A percentile compares a stretch with the other conserved stretches of the same genome.
These are phyloP conservation scores for Myotis daubentonii DNA, from an alignment of 2,797 vertebrate genomes.

Conservation along the genomic window DNA sequence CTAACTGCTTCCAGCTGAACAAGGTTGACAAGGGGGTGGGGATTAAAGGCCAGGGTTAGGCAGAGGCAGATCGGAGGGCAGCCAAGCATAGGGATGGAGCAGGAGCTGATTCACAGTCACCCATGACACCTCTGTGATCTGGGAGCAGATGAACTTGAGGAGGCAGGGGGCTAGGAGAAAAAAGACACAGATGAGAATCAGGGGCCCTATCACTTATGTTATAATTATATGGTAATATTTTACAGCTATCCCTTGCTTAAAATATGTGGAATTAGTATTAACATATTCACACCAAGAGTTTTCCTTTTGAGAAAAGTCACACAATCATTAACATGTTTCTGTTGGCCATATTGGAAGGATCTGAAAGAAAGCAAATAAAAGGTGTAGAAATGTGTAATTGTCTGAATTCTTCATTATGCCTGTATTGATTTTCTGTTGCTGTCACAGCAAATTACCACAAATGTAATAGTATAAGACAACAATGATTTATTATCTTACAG, in stretches of 20 bases:
- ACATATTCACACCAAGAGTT: background rate
- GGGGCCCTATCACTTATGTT: no score
- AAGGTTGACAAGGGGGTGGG: no score
- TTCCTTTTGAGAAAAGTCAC: background rate
- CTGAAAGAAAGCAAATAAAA: background rate
- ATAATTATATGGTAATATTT: conserved; percentile 10
- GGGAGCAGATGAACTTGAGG: no score
- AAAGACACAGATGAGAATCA: no score
- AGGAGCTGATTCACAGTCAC: no score
- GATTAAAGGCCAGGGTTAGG: no score
- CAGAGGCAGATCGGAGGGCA: no score
- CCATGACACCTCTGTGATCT: no score
- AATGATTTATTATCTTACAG: background rate
- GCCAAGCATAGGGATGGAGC: no score
- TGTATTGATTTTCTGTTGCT: background rate
- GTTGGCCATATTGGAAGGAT: background rate
- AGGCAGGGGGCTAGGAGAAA: no score
- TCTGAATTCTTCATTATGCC: background rate
- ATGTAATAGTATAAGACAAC: background rate
- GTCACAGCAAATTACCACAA: background rate
- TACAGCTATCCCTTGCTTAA: background rate
- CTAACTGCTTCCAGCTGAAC: no score
- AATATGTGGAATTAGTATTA: background rate
- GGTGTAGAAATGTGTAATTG: background rate
- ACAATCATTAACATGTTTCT: background rate